Evolutionary conservation across 2,888 invertebrate species (phyloP).

Genomic region (Eristalis arbustorum): DNA sequence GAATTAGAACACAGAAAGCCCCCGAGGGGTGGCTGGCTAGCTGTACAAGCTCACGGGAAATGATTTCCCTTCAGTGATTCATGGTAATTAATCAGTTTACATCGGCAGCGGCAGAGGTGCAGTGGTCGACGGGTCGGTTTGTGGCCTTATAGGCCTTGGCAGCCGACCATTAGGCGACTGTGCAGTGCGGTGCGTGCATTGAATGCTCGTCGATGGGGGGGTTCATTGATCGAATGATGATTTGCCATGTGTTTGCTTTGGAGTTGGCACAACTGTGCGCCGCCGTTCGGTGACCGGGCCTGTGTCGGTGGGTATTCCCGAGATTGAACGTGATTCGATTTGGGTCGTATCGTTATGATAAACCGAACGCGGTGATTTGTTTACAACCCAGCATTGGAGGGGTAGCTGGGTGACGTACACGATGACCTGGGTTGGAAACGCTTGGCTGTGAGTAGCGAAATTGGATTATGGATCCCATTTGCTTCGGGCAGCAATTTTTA

Average conservation of each 20-base stretch:
- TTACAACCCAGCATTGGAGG: not conserved
- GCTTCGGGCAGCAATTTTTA: no score
- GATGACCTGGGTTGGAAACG: no score
- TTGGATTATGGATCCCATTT: no score
- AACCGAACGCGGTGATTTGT: not conserved
- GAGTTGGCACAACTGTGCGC: constrained; percentile 12
- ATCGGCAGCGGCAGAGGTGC: not conserved
- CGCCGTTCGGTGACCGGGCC: not conserved
- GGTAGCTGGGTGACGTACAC: not conserved
- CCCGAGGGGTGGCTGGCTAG: not conserved
- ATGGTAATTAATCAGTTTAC: constrained; percentile 59
- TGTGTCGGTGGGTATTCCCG: constrained; percentile 1
- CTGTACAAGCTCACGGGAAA: constrained; percentile 23
- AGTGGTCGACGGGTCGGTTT: constrained; percentile 43
- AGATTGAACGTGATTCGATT: constrained; percentile 19
- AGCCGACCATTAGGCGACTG: constrained; percentile 35
- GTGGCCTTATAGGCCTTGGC: constrained; percentile 3
- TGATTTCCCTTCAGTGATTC: constrained; percentile 30
- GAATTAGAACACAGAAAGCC: constrained; percentile 16
- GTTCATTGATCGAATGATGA: constrained; percentile 58
- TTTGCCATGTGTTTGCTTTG: constrained; percentile 43
- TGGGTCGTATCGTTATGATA: not conserved
- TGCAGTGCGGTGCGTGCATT: constrained; percentile 25
- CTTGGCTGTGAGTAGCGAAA: no score
- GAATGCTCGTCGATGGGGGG: constrained; percentile 20